Evolutionary conservation across 1,140 invertebrate genomes (phyloP).

Genomic region (Caenorhabditis briggsae): DNA sequence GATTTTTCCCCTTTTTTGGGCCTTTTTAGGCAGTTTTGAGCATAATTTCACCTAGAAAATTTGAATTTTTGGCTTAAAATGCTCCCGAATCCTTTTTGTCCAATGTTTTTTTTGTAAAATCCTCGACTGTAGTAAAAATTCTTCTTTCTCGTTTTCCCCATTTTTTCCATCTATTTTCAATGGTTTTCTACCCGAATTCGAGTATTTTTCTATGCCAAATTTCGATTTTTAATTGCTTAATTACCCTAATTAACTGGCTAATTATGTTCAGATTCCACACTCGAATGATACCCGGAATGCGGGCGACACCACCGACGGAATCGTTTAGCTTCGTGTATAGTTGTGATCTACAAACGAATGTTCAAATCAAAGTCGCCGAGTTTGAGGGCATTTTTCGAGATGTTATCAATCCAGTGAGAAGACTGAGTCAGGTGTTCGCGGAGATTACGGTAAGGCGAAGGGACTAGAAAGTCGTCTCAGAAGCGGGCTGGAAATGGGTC

Average conservation of each 20-base stretch:
- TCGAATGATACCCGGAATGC: conserved; percentile 37
- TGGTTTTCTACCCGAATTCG: no score
- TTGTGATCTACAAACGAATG: conserved; percentile 70
- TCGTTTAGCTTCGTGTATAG: conserved; percentile 72
- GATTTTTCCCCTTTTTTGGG: no score
- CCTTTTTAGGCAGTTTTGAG: no score
- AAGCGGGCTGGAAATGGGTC: conserved; percentile 78
- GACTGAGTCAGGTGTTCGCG: conserved; percentile 41
- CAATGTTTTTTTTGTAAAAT: no score
- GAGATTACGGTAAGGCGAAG: conserved; percentile 56
- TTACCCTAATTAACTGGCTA: background rate
- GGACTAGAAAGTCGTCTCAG: background rate
- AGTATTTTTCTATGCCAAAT: no score
- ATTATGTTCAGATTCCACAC: background rate
- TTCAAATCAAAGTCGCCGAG: conserved; percentile 76
- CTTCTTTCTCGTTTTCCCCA: no score
- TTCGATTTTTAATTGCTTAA: no score
- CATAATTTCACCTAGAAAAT: no score
- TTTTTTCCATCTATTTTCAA: no score
- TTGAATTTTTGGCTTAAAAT: no score
- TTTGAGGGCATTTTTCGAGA: conserved; percentile 84
- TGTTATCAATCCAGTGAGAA: conserved; percentile 42
- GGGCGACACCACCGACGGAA: conserved; percentile 56
- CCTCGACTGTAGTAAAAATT: no score
- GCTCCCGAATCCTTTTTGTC: no score